These are phyloP conservation scores for Lanistes nyassanus DNA, from an alignment of 1,140 invertebrate species.

Conservation along the genomic window DNA sequence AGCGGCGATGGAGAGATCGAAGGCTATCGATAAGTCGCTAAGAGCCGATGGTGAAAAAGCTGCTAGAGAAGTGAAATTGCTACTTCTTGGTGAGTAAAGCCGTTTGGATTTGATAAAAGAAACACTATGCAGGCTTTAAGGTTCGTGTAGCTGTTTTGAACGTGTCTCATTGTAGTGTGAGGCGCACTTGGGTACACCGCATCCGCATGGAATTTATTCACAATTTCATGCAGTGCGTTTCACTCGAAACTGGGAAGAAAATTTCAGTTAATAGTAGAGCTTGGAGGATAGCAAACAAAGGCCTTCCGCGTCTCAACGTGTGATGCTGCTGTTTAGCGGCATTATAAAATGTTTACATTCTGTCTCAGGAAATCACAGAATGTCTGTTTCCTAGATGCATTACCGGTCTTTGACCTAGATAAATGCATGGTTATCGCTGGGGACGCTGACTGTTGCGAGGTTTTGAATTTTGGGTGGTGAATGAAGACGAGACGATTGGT, in stretches of 20 bases:
- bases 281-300: neutral
- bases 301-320: neutral
- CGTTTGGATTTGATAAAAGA: too few relatives aligned
- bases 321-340: neutral
- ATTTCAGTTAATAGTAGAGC: neutral
- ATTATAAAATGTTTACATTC: neutral
- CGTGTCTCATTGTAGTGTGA: neutral
- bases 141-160: neutral
- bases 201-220: too few relatives aligned
- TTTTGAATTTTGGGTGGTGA: conserved; percentile 21
- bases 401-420: conserved; percentile 15
- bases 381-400: conserved; percentile 3
- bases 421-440: neutral
- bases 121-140: too few relatives aligned
- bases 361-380: neutral
- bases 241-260: neutral
- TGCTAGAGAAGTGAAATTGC: conserved; percentile 87
- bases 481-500: neutral
- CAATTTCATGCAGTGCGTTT: neutral
- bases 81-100: conserved; percentile 78
- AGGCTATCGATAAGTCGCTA: conserved; percentile 89
- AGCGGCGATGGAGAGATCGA: conserved; percentile 73
- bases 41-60: conserved; percentile 85
- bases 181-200: too few relatives aligned
- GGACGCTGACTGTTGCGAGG: conserved; percentile 23